Evolutionary conservation across 2,888 invertebrate genomes (phyloP).

Genomic region (Calameuta filiformis): DNA sequence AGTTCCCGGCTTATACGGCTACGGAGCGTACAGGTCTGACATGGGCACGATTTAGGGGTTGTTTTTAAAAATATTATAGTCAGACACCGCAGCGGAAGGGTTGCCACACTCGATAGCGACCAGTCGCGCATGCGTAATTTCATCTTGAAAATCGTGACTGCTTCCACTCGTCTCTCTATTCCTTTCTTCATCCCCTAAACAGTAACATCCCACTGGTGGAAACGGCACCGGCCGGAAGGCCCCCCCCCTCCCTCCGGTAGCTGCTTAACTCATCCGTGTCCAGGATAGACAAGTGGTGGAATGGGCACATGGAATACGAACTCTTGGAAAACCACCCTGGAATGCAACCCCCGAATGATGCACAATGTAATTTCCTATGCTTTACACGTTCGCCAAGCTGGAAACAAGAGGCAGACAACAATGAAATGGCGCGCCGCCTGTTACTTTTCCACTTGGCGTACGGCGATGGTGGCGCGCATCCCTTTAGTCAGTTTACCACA

Average conservation of each 20-base stretch:
- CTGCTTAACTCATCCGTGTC: not conserved
- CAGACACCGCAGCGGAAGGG: not conserved
- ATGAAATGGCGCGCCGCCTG: not conserved
- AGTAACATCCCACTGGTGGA: not conserved
- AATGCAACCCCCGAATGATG: constrained; percentile 12
- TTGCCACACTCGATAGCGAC: not conserved
- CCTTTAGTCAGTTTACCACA: not conserved
- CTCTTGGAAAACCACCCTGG: not conserved
- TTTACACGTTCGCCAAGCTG: constrained; percentile 11
- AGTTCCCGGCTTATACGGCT: not conserved
- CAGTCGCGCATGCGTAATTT: not conserved
- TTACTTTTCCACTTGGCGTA: not conserved
- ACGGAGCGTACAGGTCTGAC: not conserved
- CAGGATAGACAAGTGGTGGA: not conserved
- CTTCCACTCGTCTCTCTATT: not conserved
- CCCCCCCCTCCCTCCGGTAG: not conserved
- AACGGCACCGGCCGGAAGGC: not conserved
- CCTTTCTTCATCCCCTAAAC: not conserved
- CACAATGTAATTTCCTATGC: constrained; percentile 20
- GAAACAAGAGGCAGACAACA: constrained; percentile 2
- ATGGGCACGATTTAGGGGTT: not conserved
- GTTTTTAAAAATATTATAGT: not conserved
- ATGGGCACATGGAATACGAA: not conserved
- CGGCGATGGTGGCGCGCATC: not conserved
- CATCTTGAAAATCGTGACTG: not conserved